Base-by-base conservation (phyloP, 2,888 invertebrate species). In the Koerneria pararmatus region DNA sequence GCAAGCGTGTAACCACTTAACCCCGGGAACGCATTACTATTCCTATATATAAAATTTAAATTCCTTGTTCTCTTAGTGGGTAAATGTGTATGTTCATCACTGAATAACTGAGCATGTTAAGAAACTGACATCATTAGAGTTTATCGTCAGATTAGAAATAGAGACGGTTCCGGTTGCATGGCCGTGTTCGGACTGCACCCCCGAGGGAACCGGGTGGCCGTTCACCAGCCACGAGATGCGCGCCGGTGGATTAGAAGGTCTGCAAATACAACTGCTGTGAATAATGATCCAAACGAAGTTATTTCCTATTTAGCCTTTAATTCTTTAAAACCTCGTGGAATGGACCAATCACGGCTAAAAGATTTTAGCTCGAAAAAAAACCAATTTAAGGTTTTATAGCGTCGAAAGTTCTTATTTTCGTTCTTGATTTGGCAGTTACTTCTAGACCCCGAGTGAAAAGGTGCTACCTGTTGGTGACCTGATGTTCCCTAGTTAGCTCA, bases 181-280 rank as follows among this genome's bases (percentile, higher is more conserved):
- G 19, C 57, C 51, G 48, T 70, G 66, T 54, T 70, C 71, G 32
- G 65, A 69, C 46, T 72, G 74, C n/a, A 71, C 56, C 19, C 63
- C 49, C 31, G 70, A 62, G 11, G 71, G 65, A 8, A 75, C 70
- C 5, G 72, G 69, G 41, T 73, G 71, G 1, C 78, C 81, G 60
- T 81, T 82, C 32, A 82, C 69, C 8, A 70, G 67, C 80, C 81
- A 75, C 0, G 74, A 71, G 35, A 82, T 78, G 49, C 74, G 71
- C 8, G 80, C 72, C 1, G 78, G 76, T 2, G 81, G 81, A 67
- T 81, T 82, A 29, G 74, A 78, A 4, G 74, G 71, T 54, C 79
- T 79, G 54, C 15, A 69, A 74, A 49, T 3, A 24, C 24, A 8
- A n/a, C 6, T 8, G 8, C 6, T 22, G 24, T n/a, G 27, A 22